phyloP scores from a whole-genome alignment of 2,888 invertebrate species.

The Seira sanloemensis region DNA sequence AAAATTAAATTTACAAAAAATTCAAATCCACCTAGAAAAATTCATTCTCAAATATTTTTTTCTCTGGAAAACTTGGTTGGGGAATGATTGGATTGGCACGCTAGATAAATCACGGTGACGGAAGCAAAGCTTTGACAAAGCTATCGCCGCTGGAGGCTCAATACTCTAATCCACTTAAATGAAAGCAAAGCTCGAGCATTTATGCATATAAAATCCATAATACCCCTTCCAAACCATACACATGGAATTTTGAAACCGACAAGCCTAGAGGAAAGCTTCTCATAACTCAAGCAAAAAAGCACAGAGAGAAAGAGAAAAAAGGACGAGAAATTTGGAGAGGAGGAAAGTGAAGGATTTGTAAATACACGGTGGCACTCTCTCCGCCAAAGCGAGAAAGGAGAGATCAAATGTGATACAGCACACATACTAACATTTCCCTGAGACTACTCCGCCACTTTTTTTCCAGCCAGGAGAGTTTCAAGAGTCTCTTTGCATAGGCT shows the following conservation, averaged over 20 bases:
- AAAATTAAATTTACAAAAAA: constrained; percentile 1
- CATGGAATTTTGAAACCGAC: not conserved
- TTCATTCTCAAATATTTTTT: not conserved
- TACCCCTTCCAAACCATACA: constrained; percentile 2
- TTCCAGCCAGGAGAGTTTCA: not conserved
- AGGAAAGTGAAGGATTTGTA: constrained; percentile 12
- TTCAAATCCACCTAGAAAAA: not conserved
- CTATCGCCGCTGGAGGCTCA: constrained; percentile 14
- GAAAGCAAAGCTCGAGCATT: constrained; percentile 8
- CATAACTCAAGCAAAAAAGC: not conserved
- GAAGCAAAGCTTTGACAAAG: constrained; percentile 16
- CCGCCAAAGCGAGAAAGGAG: not conserved
- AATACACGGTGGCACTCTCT: not conserved
- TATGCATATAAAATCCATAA: constrained; percentile 14
- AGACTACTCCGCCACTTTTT: constrained; percentile 5
- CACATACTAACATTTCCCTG: constrained; percentile 6
- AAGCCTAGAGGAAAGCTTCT: constrained; percentile 3
- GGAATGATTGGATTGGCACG: constrained; percentile 13
- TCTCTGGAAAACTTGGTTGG: not conserved
- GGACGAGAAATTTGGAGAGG: not conserved
- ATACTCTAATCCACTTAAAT: constrained; percentile 16
- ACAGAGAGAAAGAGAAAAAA: not conserved
- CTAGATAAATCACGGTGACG: constrained; percentile 16
- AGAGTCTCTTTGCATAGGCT: not conserved
- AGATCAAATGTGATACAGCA: constrained; percentile 16